Percentiles rank a stretch among this genome's conserved stretches.
Evolutionary conservation across 1,140 invertebrate genomes (phyloP).

Genomic region (Drosophila fuyamai): DNA sequence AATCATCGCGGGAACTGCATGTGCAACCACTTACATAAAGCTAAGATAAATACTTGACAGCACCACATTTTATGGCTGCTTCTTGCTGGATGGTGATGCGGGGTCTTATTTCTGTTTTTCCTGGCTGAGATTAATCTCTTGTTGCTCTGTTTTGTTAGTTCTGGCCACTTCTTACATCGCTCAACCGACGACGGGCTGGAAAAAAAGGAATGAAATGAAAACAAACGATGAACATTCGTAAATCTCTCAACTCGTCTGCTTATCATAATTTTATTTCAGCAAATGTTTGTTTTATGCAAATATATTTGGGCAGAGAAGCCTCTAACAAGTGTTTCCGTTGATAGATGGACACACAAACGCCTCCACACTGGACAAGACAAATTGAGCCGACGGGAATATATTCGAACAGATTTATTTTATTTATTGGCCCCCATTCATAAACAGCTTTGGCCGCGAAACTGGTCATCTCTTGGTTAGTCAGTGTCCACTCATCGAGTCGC

Average conservation of each 20-base stretch:
- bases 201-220: slow-evolving; percentile 28
- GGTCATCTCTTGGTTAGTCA: slow-evolving; percentile 27
- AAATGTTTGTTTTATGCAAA: slow-evolving; percentile 64
- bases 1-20: slow-evolving; percentile 22
- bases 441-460: slow-evolving; percentile 47
- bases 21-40: slow-evolving; percentile 66
- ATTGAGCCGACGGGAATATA: slow-evolving; percentile 61
- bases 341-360: slow-evolving; percentile 56
- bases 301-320: slow-evolving; percentile 11
- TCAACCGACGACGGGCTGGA: slow-evolving; percentile 41
- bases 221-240: slow-evolving; percentile 56
- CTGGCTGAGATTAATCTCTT: slow-evolving; percentile 18
- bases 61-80: slow-evolving; percentile 59
- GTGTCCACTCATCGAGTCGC: slow-evolving; percentile 31
- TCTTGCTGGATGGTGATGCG: slow-evolving; percentile 5
- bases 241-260: slow-evolving; percentile 56
- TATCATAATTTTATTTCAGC: slow-evolving; percentile 53
- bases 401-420: slow-evolving; percentile 67
- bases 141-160: slow-evolving; percentile 27
- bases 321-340: slow-evolving; percentile 57
- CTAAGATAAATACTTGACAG: slow-evolving; percentile 70
- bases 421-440: slow-evolving; percentile 70
- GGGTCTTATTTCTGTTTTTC: not conserved
- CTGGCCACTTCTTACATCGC: slow-evolving; percentile 50
- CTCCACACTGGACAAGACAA: slow-evolving; percentile 56